Evolutionary conservation across 2,888 invertebrate genomes (phyloP).

Genomic region (Leucoma salicis): DNA sequence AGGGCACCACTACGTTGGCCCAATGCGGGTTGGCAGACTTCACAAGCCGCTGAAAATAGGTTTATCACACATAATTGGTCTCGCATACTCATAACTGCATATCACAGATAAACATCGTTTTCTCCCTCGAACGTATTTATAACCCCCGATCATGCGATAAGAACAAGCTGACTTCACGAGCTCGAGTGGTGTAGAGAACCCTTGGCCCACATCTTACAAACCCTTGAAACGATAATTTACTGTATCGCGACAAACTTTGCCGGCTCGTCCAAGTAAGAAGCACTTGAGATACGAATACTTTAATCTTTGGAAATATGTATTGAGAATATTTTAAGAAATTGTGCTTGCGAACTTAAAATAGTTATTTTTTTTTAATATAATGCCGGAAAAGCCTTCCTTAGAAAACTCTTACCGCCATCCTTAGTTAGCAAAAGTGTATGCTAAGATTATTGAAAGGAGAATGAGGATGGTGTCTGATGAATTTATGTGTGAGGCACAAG

Average conservation of each 20-base stretch:
- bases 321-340: background rate
- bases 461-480: no score
- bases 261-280: conserved; percentile 7
- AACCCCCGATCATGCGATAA: conserved; percentile 34
- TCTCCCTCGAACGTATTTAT: conserved; percentile 29
- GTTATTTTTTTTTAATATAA: no score
- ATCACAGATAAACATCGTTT: conserved; percentile 28
- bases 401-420: no score
- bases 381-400: no score
- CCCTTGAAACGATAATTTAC: conserved; percentile 38
- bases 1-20: no score
- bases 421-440: no score
- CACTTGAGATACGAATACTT: conserved; percentile 12
- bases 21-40: no score
- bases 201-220: conserved; percentile 45
- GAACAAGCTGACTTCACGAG: conserved; percentile 33
- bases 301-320: conserved; percentile 8
- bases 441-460: no score
- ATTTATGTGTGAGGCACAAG: no score
- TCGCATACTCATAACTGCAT: conserved; percentile 11
- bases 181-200: conserved; percentile 20
- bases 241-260: conserved; percentile 40
- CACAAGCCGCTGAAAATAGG: no score
- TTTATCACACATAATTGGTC: no score
- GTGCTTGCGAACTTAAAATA: no score